Base-by-base conservation (phyloP, 2,888 invertebrate species). In the Cacoxenus indagator region DNA sequence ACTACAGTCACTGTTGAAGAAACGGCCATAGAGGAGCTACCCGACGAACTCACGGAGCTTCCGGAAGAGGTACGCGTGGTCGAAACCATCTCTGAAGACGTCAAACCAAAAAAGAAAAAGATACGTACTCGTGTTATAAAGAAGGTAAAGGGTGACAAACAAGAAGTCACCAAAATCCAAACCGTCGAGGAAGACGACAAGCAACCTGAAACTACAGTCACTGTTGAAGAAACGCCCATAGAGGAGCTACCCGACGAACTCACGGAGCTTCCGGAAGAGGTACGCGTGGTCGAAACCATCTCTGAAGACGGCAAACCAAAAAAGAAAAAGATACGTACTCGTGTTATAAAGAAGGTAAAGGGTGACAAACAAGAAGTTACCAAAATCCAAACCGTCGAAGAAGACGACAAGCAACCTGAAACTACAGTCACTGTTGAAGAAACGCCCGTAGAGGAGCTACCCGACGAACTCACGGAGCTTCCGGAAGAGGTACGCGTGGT, bases 301-400 rank as follows among this genome's bases (percentile, higher is more conserved):
- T 17, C 68, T 1, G 75, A 73, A 67, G 75, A 75, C 11, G 75
- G 75, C 14, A 73, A 71, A 29, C 73, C 73, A 0, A 75, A 68
- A 54, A 75, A 73, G 67, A 75, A 70, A 67, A 75, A 70, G 70
- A 75, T 75, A 6, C 73, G 75, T 11, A 75, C 75, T n/a, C 75
- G 75, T 4, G 67, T 75, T 1, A 75, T 75, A 64, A 75, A 75
- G 51, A 75, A 75, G 69, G 62, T 70, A 17, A 75, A 74, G 70
- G 74, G 74, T 14, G 72, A 68, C 54, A 74, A 72, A n/a, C 74
- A 74, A 65, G 74, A 74, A 48, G 69, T 75, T 17, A 75, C 74
- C 19, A 75, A 72, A 64, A 75, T 75, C 17, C 74, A 75, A 68
- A 75, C 74, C 11, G 67, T 75, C 29, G 74, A 75, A 22, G 74